These are phyloP conservation scores for Euwallacea similis DNA, from an alignment of 1,140 invertebrate species.

Conservation along the genomic window DNA sequence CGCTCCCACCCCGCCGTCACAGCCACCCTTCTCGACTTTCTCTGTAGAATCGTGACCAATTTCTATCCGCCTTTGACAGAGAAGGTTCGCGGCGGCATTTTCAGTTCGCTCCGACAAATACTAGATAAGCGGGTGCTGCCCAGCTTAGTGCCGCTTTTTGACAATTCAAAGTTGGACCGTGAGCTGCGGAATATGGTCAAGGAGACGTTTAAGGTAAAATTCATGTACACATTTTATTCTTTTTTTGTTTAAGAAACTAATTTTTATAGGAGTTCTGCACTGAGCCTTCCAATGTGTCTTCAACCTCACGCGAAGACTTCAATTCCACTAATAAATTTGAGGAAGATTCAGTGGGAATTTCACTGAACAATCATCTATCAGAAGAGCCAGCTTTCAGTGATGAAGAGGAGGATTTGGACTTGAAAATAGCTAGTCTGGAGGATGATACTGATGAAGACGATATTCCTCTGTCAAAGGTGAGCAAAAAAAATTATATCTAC, in stretches of 20 bases:
- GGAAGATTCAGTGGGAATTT: conserved; percentile 54
- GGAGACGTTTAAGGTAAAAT: conserved; percentile 74
- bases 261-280: conserved; percentile 31
- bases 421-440: conserved; percentile 58
- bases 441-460: conserved; percentile 89
- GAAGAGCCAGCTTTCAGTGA: conserved; percentile 78
- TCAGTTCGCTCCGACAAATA: conserved; percentile 89
- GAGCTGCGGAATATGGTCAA: conserved; percentile 83
- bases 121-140: conserved; percentile 91
- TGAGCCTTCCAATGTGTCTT: conserved; percentile 77
- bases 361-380: conserved; percentile 49
- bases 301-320: conserved; percentile 55
- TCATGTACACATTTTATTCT: not conserved
- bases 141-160: conserved; percentile 87
- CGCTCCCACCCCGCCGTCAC: conserved; percentile 94
- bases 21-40: conserved; percentile 91
- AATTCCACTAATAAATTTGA: conserved; percentile 61
- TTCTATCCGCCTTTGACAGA: conserved; percentile 84
- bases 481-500: too few species aligned
- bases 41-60: conserved; percentile 93
- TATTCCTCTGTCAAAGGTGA: conserved; percentile 72
- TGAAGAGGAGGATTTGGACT: conserved; percentile 70
- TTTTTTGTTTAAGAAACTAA: not conserved
- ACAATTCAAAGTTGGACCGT: conserved; percentile 88
- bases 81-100: conserved; percentile 87